These are phyloP conservation scores for Pseudobourletiella spinata DNA, from an alignment of 1,140 invertebrate species.

Conservation along the genomic window DNA sequence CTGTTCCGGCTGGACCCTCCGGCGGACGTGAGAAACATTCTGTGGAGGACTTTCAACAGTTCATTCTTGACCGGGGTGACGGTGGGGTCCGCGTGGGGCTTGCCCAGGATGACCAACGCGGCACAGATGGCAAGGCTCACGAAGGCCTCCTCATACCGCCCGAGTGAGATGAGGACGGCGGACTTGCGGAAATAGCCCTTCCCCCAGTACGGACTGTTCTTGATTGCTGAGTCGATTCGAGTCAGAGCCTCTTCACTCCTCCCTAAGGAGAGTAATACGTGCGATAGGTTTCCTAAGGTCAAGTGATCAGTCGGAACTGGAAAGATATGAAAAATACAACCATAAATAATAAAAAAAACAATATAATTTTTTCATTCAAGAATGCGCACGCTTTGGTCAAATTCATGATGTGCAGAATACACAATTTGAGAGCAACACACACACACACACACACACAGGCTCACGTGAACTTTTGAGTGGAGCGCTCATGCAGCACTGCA, in stretches of 20 bases:
- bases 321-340: slow-evolving; percentile 39
- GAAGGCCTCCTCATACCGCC: slow-evolving; percentile 58
- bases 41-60: slow-evolving; percentile 22
- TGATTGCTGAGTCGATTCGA: slow-evolving; percentile 58
- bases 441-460: too few relatives aligned
- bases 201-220: slow-evolving; percentile 58
- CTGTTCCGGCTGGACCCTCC: neutral
- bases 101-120: slow-evolving; percentile 43
- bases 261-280: slow-evolving; percentile 53
- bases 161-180: slow-evolving; percentile 51
- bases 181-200: slow-evolving; percentile 63
- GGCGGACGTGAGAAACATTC: slow-evolving; percentile 22
- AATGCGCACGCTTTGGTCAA: neutral
- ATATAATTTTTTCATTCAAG: neutral
- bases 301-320: slow-evolving; percentile 59
- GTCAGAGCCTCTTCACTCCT: slow-evolving; percentile 56
- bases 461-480: too few relatives aligned
- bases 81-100: neutral
- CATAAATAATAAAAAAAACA: neutral
- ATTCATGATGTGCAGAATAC: too few relatives aligned
- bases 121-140: slow-evolving; percentile 54
- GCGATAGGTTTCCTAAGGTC: slow-evolving; percentile 57
- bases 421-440: too few relatives aligned
- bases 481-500: too few relatives aligned
- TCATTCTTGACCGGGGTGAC: slow-evolving; percentile 13